Evolutionary conservation across 2,797 vertebrate species (phyloP).

Genomic region (Pampus argenteus): DNA sequence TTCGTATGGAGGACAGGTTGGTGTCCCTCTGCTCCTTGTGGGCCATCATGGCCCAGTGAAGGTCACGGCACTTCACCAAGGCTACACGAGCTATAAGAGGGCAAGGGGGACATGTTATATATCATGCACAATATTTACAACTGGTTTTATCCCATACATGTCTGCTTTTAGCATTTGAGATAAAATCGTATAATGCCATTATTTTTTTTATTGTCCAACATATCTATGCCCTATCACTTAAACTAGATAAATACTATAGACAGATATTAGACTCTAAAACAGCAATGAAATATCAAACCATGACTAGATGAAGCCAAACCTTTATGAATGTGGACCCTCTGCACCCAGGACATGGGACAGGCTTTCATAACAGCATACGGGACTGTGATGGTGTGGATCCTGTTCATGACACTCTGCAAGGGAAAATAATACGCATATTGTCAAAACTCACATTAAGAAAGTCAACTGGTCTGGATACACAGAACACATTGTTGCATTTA

Average conservation of each 20-base stretch:
- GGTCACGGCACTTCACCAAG: slow-evolving; percentile 96
- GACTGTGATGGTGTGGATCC: slow-evolving; percentile 95
- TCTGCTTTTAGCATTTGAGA: neutral
- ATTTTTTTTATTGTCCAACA: neutral
- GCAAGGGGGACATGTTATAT: slow-evolving; percentile 27
- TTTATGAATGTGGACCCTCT: slow-evolving; percentile 96
- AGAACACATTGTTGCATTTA: neutral
- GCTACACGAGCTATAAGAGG: slow-evolving; percentile 89
- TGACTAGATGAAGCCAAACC: slow-evolving; percentile 76
- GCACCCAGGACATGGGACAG: slow-evolving; percentile 97
- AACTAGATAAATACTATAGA: neutral
- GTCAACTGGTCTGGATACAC: neutral
- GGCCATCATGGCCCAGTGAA: slow-evolving; percentile 99
- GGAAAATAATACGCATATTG: neutral
- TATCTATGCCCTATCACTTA: neutral
- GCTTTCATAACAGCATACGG: slow-evolving; percentile 99
- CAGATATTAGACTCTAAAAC: neutral
- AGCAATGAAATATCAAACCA: neutral
- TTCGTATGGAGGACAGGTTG: slow-evolving; percentile 93
- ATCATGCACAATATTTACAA: neutral
- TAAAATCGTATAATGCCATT: neutral
- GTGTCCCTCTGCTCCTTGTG: slow-evolving; percentile 96
- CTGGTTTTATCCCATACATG: neutral
- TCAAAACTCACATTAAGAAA: neutral
- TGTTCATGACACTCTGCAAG: slow-evolving; percentile 95